Base-by-base conservation (phyloP, 2,797 vertebrate genomes). In the Botia almorhae region DNA sequence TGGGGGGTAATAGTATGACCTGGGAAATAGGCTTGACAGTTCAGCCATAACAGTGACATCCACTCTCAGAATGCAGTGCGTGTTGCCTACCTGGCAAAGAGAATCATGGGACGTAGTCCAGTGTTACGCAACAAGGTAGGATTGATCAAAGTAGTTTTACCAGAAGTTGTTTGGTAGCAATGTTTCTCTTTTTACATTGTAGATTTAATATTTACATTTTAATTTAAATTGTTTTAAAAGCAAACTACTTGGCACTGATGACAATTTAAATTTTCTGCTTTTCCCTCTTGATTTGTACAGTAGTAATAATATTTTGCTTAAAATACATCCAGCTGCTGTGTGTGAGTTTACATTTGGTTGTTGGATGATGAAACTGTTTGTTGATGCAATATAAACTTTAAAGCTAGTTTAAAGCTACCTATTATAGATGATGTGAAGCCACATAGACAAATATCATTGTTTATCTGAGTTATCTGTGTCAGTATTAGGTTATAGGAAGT, bases 21-120 rank as follows among this genome's bases (percentile, higher is more conserved):
- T 50, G 73, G 70, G 69, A 74, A 68, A 61, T 80, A 43, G 65
- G 55, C 60, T 69, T 74, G 67, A 64, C 67, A 69, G 48, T 68
- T 5, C 23, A 67, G 82, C 65, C 43, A 69, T 33, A 71, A 60
- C 67, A 71, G 26, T 67, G 36, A 69, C 75, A 78, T 72, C 60
- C 51, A 19, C 69, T 48, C 78, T 72, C 87, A 92, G 88, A 90
- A 94, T 94, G 92, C 88, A 89, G 89, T 86, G 84, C 56, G 86
- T 81, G 50, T 87, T 84, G 70, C 83, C 85, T 68, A 78, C 85
- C 74, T 90, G 87, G 87, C 83, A 87, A n/a, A 86, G 82, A 76
- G 92, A 92, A 77, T 90, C 92, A 85, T 91, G 92, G 91, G 87
- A 93, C 77, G 89, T 91, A 19, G 89, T 92, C 86, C 92, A 93